phyloP scores from a whole-genome alignment of 2,797 vertebrate species.

The Oreochromis mossambicus region DNA sequence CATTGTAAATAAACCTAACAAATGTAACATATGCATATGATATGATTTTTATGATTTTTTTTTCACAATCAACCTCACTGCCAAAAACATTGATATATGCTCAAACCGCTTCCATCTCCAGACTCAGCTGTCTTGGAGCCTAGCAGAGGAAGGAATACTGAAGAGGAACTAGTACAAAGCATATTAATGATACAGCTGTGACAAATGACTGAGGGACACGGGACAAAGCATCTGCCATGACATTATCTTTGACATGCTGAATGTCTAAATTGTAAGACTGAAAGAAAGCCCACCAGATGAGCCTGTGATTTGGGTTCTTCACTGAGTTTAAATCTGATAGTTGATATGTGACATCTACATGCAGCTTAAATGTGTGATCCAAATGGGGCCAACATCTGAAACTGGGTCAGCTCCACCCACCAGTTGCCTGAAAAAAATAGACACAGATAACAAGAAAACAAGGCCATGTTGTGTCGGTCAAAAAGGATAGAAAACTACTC shows the following conservation, averaged over 20 bases:
- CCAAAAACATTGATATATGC: background rate
- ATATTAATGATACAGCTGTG: background rate
- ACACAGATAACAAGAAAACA: background rate
- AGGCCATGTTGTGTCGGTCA: background rate
- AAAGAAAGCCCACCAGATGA: background rate
- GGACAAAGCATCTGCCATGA: background rate
- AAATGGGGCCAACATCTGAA: background rate
- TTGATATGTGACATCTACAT: background rate
- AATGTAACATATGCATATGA: background rate
- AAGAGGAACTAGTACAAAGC: background rate
- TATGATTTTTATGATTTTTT: background rate
- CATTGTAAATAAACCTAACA: background rate
- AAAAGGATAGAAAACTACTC: background rate
- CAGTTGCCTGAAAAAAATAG: background rate
- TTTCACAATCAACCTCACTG: rapidly evolving
- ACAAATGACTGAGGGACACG: rapidly evolving
- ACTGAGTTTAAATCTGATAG: background rate
- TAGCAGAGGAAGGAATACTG: background rate
- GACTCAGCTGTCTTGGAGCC: background rate
- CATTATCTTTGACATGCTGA: background rate
- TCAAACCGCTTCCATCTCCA: background rate
- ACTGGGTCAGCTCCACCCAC: background rate
- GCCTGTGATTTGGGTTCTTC: background rate
- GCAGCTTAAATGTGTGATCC: background rate
- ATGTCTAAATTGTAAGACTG: rapidly evolving